Base-by-base conservation (phyloP, 2,888 invertebrate genomes). In the Teleogryllus oceanicus region DNA sequence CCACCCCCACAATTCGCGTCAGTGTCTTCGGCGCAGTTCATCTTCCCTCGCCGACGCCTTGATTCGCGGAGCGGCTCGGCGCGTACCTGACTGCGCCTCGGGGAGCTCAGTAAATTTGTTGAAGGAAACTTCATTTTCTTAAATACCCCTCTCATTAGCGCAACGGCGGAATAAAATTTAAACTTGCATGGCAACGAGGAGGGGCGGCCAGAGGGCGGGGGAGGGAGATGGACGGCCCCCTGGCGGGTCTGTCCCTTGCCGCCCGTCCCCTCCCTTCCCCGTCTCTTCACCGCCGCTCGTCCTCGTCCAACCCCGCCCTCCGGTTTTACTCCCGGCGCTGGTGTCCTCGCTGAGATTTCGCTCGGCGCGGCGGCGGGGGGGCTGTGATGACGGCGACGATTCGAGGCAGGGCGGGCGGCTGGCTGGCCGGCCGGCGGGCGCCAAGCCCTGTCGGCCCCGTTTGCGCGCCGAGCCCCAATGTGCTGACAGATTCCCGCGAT, bases 41-140 rank as follows among this genome's bases (percentile, higher is more conserved):
- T 62, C 62, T 62, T 13, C 37, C 37, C 37, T 37, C 37, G 37
- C 37, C 62, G 62, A 18, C 62, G n/a, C 62, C 13, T 62, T n/a
- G 37, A 37, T 62, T 62, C n/a, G 62, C n/a, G 62, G 4, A 18
- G 62, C 62, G 62, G n/a, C 62, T 16, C 62, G 62, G 16, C 16
- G 13, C 62, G 62, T 62, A 62, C 62, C 62, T 62, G 62, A 13
- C 62, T 62, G 62, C 62, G 62, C 62, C 62, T 62, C 16, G 62
- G 62, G 62, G 62, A n/a, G 62, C 62, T 62, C 62, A 18, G 62
- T 62, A 62, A 62, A 62, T 62, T 62, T 62, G 62, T 62, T n/a
- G 62, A 62, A 62, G 62, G 62, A 62, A 62, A 62, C 62, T 62
- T 62, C 62, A 62, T 62, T 62, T 62, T 62, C 62, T 62, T 62